A percentile compares a stretch with the other conserved stretches of the same genome.
Evolutionary conservation across 2,113 vertebrate species (phyloP).

Genomic region (Dermatemys mawii): DNA sequence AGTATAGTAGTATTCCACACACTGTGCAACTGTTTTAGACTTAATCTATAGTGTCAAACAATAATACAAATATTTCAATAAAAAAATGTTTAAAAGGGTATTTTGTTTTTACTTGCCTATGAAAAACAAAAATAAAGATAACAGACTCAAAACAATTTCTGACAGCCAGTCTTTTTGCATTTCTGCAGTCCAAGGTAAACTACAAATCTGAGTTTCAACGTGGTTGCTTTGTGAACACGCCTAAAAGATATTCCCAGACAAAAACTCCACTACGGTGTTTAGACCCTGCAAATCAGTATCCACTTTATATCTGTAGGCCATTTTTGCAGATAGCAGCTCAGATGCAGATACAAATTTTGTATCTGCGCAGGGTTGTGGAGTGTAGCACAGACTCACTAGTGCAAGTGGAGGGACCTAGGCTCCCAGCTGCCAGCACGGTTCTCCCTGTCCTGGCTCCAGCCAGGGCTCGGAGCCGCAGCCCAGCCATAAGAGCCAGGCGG

Average conservation of each 20-base stretch:
- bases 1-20: constrained; percentile 95
- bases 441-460: too few species aligned
- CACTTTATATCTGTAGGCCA: too few species aligned
- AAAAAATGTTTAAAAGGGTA: not conserved
- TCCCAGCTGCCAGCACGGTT: too few species aligned
- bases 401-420: too few species aligned
- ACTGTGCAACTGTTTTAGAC: constrained; percentile 91
- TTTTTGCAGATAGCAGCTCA: too few species aligned
- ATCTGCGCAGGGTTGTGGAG: too few species aligned
- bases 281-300: too few species aligned
- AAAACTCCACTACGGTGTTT: not conserved
- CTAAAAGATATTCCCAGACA: not conserved
- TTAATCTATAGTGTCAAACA: constrained; percentile 81
- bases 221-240: not conserved
- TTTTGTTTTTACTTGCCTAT: not conserved
- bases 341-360: too few species aligned
- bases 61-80: constrained; percentile 6
- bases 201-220: not conserved
- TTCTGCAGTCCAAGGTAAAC: constrained; percentile 6
- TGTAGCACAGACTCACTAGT: too few species aligned
- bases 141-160: not conserved
- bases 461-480: too few species aligned
- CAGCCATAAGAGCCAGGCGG: too few species aligned
- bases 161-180: not conserved
- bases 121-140: not conserved